Evolutionary conservation across 2,797 vertebrate species (phyloP).

Genomic region (Arrhamphus sclerolepis): DNA sequence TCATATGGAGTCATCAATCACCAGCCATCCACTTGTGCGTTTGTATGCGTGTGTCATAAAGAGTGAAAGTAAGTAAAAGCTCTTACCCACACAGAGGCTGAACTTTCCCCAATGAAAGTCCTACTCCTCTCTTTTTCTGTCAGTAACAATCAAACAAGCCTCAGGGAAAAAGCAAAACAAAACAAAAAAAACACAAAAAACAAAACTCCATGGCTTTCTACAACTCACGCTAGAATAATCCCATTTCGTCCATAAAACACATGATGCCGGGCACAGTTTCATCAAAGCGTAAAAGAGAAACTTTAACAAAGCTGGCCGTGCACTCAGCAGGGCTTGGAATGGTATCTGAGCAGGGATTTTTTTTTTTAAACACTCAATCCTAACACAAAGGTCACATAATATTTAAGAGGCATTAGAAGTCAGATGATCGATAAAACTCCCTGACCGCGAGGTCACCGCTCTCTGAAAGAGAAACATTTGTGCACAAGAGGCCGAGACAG

Average conservation of each 20-base stretch:
- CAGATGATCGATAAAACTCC: constrained; percentile 69
- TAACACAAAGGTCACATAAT: constrained; percentile 72
- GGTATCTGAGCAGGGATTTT: constrained; percentile 42
- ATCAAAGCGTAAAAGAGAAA: constrained; percentile 21
- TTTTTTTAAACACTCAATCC: constrained; percentile 47
- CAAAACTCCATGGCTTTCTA: constrained; percentile 6
- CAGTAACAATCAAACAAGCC: constrained; percentile 1
- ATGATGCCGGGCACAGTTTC: constrained; percentile 13
- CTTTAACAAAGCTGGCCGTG: constrained; percentile 32
- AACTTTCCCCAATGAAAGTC: constrained; percentile 7
- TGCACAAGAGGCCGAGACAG: constrained; percentile 28
- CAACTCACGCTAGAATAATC: constrained; percentile 30
- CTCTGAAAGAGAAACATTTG: constrained; percentile 67
- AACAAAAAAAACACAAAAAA: constrained; percentile 10
- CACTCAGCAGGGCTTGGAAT: constrained; percentile 18
- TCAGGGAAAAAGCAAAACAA: too few species aligned
- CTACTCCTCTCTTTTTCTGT: background rate
- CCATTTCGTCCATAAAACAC: constrained; percentile 12
- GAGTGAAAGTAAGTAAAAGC: constrained; percentile 42
- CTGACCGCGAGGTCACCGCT: constrained; percentile 37
- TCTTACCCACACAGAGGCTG: constrained; percentile 29
- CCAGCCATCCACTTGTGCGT: constrained; percentile 18
- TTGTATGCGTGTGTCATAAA: constrained; percentile 31
- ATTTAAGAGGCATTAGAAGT: constrained; percentile 73
- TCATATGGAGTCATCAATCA: constrained; percentile 70